Conservation (phyloP, 2,888 invertebrate genomes). For the Latrodectus elegans region DNA sequence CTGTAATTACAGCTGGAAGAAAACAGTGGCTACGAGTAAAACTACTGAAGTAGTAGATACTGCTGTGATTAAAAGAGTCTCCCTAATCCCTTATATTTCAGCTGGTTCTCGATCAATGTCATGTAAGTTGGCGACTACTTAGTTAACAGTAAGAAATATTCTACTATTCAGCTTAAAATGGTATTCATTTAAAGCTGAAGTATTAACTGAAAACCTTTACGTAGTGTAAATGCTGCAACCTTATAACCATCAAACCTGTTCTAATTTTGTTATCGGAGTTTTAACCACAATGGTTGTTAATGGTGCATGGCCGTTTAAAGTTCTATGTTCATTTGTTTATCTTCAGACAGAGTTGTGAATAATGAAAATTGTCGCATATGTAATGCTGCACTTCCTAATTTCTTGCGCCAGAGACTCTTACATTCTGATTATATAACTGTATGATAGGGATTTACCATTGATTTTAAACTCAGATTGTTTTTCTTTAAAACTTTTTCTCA, state of each 20-base stretch:
- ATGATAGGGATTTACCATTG: neutral
- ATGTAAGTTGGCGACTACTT: neutral
- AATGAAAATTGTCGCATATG: neutral
- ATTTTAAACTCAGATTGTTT: neutral
- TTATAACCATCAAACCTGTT: neutral
- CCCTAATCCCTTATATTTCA: neutral
- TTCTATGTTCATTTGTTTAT: neutral
- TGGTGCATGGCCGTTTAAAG: neutral
- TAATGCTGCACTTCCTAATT: neutral
- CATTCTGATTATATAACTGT: constrained; percentile 18
- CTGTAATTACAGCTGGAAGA: no score
- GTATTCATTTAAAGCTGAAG: no score
- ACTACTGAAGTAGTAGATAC: neutral
- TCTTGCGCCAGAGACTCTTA: neutral
- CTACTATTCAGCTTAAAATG: no score
- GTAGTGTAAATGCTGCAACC: neutral
- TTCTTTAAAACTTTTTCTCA: neutral
- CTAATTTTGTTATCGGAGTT: neutral
- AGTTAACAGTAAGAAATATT: no score
- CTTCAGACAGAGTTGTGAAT: neutral
- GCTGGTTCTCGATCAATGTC: neutral
- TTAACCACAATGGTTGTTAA: neutral
- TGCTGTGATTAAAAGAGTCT: neutral
- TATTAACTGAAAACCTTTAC: no score
- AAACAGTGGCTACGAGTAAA: neutral